phyloP scores from a whole-genome alignment of 2,797 vertebrate genomes.

The Nasua narica region DNA sequence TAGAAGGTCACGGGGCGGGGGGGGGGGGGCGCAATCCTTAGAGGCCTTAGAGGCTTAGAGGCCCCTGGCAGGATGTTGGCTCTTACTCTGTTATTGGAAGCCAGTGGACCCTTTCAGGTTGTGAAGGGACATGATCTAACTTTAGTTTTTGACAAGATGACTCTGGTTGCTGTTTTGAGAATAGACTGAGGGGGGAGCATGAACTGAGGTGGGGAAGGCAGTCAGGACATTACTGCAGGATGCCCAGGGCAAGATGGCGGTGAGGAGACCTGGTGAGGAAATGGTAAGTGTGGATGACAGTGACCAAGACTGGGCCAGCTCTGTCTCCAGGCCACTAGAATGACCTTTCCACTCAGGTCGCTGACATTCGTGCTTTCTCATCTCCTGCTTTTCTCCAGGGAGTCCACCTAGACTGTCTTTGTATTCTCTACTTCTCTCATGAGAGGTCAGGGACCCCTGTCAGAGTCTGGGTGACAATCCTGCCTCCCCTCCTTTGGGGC shows the following conservation, averaged over 20 bases:
- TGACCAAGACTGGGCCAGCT: neutral
- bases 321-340: neutral
- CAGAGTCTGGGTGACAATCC: neutral
- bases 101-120: neutral
- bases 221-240: neutral
- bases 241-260: neutral
- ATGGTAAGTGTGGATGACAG: neutral
- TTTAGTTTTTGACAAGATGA: neutral
- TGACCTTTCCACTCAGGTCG: neutral
- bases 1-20: neutral
- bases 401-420: neutral
- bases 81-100: neutral
- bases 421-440: neutral
- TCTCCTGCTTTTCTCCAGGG: neutral
- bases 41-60: too few species aligned
- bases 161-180: slow-evolving; percentile 20
- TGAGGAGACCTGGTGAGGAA: neutral
- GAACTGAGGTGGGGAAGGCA: neutral
- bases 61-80: neutral
- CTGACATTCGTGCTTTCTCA: neutral
- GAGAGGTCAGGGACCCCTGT: neutral
- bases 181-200: neutral
- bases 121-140: neutral
- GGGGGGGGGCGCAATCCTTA: too few species aligned
- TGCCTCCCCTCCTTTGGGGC: neutral